phyloP scores from a whole-genome alignment of 2,797 vertebrate species.

The Myripristis jacobus region DNA sequence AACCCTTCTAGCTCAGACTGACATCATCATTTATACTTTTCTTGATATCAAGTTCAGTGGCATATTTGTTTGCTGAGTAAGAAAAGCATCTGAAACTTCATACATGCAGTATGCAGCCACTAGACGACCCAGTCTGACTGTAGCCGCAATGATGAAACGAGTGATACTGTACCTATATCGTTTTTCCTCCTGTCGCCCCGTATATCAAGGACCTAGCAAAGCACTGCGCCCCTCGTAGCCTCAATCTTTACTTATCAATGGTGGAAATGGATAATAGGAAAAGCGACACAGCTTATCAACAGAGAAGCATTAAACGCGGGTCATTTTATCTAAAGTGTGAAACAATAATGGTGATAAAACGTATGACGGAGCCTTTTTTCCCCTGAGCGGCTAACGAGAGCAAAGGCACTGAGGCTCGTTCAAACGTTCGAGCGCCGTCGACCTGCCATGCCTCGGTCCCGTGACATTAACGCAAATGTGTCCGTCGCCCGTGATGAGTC shows the following conservation, averaged over 20 bases:
- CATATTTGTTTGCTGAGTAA: too few species aligned
- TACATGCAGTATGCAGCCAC: neutral
- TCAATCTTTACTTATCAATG: neutral
- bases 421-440: neutral
- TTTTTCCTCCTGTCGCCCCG: neutral
- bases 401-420: neutral
- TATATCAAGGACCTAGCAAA: too few species aligned
- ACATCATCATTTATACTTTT: too few species aligned
- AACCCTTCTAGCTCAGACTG: too few species aligned
- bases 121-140: too few species aligned
- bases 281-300: too few species aligned
- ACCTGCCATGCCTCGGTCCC: neutral
- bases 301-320: neutral
- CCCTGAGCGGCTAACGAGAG: constrained; percentile 28
- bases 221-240: neutral
- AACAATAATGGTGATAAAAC: neutral
- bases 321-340: too few species aligned
- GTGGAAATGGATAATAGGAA: neutral
- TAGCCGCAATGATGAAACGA: neutral
- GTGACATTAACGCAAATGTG: neutral
- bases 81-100: neutral
- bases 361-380: neutral
- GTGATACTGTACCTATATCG: neutral
- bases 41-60: too few species aligned
- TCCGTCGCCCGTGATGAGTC: neutral